A percentile compares a stretch with the other conserved stretches of the same genome.
Conservation (phyloP, 64 coral and sea anemone genomes). For the Acropora tenuis region DNA sequence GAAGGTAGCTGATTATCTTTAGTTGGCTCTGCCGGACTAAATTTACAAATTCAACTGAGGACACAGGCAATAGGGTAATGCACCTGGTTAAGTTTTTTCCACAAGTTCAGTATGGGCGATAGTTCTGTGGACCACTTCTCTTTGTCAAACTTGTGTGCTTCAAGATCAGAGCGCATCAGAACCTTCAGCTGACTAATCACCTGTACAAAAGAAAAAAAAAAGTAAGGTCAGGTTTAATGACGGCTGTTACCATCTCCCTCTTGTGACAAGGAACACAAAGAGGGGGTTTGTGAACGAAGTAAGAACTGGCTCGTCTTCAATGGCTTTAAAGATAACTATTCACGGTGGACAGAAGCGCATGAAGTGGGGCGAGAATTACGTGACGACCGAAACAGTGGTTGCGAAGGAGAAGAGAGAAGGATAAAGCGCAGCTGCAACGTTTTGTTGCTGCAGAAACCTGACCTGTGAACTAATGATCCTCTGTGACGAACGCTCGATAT, state of each 20-base stretch:
- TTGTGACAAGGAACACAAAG: no score
- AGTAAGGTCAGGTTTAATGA: not conserved
- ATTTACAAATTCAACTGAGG: not conserved
- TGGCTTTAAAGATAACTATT: no score
- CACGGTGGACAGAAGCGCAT: no score
- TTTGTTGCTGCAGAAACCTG: not conserved
- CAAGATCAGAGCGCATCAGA: slow-evolving; percentile 91
- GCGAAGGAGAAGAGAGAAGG: no score
- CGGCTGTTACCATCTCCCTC: no score
- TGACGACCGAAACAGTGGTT: no score
- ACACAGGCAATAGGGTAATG: not conserved
- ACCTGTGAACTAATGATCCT: slow-evolving; percentile 99
- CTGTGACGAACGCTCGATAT: slow-evolving; percentile 96
- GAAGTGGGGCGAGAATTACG: no score
- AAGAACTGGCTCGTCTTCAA: no score
- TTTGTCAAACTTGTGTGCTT: slow-evolving; percentile 95
- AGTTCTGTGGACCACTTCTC: slow-evolving; percentile 96
- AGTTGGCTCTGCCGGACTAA: no score
- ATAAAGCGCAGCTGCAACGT: no score
- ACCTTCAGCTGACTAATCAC: slow-evolving; percentile 98
- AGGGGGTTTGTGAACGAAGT: no score
- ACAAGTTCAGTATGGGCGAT: slow-evolving; percentile 95
- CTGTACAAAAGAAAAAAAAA: slow-evolving; percentile 43
- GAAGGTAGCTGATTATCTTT: no score
- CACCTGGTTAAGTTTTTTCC: slow-evolving; percentile 99